Base-by-base conservation (phyloP, 2,113 vertebrate genomes). In the Callipepla californica region DNA sequence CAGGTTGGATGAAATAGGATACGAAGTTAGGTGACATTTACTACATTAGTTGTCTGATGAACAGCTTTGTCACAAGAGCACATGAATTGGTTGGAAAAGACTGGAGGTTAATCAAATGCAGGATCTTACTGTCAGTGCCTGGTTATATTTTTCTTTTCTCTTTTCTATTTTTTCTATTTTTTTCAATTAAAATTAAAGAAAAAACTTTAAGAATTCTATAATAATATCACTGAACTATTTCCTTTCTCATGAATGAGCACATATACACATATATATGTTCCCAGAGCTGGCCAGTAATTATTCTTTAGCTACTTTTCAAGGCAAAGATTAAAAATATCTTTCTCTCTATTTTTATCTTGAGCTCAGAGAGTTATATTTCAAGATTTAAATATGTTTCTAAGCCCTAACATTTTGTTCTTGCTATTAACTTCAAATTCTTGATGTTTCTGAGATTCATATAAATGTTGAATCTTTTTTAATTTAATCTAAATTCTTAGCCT, bases 341-440 rank as follows among this genome's bases (percentile, higher is more conserved):
- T 4, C 32, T 77, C 13, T 53, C 47, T 80, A 67, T 92, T 94
- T 21, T 53, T 50, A 59, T 32, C 11, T 26, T 44, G 34, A 81
- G 8, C 10, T 84, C 61, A 45, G 34, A 80, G 30, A 40, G 15
- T 57, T 81, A 47, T n/a, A 84, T 63, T 86, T 86, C n/a, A 80
- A 72, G 42, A 78, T n/a, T 30, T 77, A 67, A 90, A 89, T 66
- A 17, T 55, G 22, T 70, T 86, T 80, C 34, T 74, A 80, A 85
- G 40, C 32, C 44, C 83, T 76, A 79, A 80, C 3, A 34, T 85
- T 77, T 85, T 30, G 2, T 32, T 72, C 44, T 62, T 50, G 7
- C 28, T 86, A 58, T 67, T 87, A 85, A 80, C 32, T 88, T 85
- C 72, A 70, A 30, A 67, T 80, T 88, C 55, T 91, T 59, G 42